A percentile compares a stretch with the other conserved stretches of the same genome.
Conservation (phyloP, 2,797 vertebrate genomes). For the Cephalopachus bancanus region DNA sequence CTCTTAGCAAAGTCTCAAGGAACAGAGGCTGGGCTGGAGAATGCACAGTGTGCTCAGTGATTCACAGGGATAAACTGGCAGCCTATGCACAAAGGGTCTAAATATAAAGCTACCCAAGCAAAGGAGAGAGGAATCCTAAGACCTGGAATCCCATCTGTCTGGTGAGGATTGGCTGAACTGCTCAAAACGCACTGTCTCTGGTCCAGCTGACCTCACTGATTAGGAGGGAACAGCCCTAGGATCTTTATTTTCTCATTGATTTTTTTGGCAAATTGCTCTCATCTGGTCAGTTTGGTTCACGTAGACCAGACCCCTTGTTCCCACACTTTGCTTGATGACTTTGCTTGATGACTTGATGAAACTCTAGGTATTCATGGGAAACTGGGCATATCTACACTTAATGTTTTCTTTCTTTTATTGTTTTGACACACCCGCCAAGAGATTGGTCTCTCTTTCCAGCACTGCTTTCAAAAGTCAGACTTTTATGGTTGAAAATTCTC, state of each 20-base stretch:
- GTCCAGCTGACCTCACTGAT: background rate
- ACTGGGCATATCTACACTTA: slow-evolving; percentile 50
- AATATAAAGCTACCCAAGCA: background rate
- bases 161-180: background rate
- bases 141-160: too few relatives aligned
- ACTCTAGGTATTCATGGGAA: slow-evolving; percentile 40
- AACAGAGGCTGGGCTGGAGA: background rate
- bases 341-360: too few relatives aligned
- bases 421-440: slow-evolving; percentile 76
- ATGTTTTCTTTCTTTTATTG: slow-evolving; percentile 51
- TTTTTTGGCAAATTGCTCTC: slow-evolving; percentile 25
- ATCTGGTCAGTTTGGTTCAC: background rate
- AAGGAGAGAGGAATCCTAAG: background rate
- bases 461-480: slow-evolving; percentile 77
- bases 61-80: background rate
- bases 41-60: background rate
- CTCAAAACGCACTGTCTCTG: background rate
- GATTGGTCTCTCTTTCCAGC: slow-evolving; percentile 70
- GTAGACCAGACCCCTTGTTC: background rate
- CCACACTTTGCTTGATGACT: slow-evolving; percentile 1
- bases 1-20: background rate
- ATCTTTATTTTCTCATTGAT: slow-evolving; percentile 15
- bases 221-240: background rate
- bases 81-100: background rate
- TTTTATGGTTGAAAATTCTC: slow-evolving; percentile 79